Base-by-base conservation (phyloP, 2,113 vertebrate species). In the Ceuthmochares aereus region DNA sequence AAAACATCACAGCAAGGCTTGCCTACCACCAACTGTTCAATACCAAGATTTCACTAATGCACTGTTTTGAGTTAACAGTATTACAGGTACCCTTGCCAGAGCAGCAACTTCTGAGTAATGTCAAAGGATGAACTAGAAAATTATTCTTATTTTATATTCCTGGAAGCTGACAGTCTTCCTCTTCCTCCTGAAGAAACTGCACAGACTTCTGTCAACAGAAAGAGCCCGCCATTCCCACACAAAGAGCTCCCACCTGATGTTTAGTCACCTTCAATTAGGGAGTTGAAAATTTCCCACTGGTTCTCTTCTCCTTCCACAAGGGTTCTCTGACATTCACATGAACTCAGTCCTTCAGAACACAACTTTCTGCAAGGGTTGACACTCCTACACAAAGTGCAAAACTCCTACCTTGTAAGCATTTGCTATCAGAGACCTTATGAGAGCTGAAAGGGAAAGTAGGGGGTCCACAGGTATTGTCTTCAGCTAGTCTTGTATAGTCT, bases 61-160 rank as follows among this genome's bases (percentile, higher is more conserved):
- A 0, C 20, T 40, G 30, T 30, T 82, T 82, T 68, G 49, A 4
- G 2, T 49, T 52, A 72, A 36, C 27, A 25, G 21, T n/a, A 49
- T 56, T 75, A 40, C 30, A 82, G 10, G 43, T 22, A 56, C 8
- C 25, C 36, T 76, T 82, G 29, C 34, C 27, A 60, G 20, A 89
- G 40, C 36, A 78, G 36, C 26, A 67, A 60, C 30, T 82, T 87
- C 36, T 34, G 16, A 34, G 49, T 72, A 68, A 55, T 14, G 5
- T 19, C 40, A 85, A 72, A 88, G 73, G 21, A 92, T 73, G 12
- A 90, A 45, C 40, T 62, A 83, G 23, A 90, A 89, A 94, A 76
- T 52, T 51, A 3, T 62, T 77, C 45, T 27, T 23, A 18, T 45
- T 77, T 74, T 60, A 34, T 36, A 87, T 66, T 87, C 32, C 59